phyloP scores from a whole-genome alignment of 2,888 invertebrate species.

The Siphonodentalium dalli region DNA sequence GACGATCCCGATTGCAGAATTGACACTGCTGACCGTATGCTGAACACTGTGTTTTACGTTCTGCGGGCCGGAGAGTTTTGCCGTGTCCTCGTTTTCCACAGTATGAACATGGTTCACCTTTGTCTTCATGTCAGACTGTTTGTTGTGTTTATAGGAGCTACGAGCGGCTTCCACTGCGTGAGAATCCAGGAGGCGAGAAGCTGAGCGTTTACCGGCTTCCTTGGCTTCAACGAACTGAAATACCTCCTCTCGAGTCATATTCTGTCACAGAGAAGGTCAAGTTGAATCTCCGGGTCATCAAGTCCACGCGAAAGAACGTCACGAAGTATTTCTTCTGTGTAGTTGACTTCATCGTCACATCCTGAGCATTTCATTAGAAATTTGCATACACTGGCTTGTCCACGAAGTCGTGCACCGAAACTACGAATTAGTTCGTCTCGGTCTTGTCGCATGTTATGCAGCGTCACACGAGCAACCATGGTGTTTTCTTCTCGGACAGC shows the following conservation, averaged over 20 bases:
- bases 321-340: slow-evolving; percentile 25
- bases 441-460: slow-evolving; percentile 32
- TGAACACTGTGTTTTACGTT: slow-evolving; percentile 17
- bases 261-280: slow-evolving; percentile 28
- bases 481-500: slow-evolving; percentile 18
- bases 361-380: slow-evolving; percentile 20
- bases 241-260: slow-evolving; percentile 29
- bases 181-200: slow-evolving; percentile 23
- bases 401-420: slow-evolving; percentile 27
- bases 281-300: slow-evolving; percentile 30
- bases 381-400: slow-evolving; percentile 31
- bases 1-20: slow-evolving; percentile 17
- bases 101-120: slow-evolving; percentile 21
- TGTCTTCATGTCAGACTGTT: too few species aligned
- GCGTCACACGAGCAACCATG: slow-evolving; percentile 12
- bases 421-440: slow-evolving; percentile 25
- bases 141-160: slow-evolving; percentile 15
- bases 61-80: slow-evolving; percentile 3
- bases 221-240: slow-evolving; percentile 29
- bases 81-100: slow-evolving; percentile 30
- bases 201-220: slow-evolving; percentile 31
- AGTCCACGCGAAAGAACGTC: slow-evolving; percentile 25
- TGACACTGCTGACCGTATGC: slow-evolving; percentile 28
- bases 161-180: slow-evolving; percentile 9
- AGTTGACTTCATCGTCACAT: slow-evolving; percentile 25